Evolutionary conservation across 1,140 invertebrate species (phyloP), one percentile per base, ranked within the genome.

Genomic region (Oscheius sp.): DNA sequence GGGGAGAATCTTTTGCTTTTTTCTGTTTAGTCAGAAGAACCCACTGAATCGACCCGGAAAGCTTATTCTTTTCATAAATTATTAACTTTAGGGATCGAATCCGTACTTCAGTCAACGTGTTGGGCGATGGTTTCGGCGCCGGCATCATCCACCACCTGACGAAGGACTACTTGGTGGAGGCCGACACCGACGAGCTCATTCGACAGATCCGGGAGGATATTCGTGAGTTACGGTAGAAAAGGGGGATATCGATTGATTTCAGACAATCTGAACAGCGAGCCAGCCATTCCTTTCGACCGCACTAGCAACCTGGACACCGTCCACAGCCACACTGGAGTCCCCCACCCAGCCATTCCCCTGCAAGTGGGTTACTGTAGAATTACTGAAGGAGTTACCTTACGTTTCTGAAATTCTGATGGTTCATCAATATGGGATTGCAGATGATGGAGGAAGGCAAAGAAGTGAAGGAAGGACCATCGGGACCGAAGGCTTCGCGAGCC

Each of bases 91-190:
- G 94, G 71, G 94, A 96, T 86, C 91, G 94, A 75, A 94, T 97
- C 88, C 90, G 95, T 61, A 97, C 95, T 55, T 92, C 93, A 73
- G 93, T 96, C 73, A 98, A 98, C 85, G 94, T 98, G 15, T 89
- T 95, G 80, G 95, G 95, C 75, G 95, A 98, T 86, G 91, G 92
- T 49, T 87, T 95, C 45, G 95, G 94, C 45, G 93, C 94, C 42
- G 92, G 93, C 65, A 91, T 98, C 31, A 93, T 98, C 10, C 90
- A 94, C 81, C 89, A 93, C 79, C 88, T 95, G 63, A 94, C 92
- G 42, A 90, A 90, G 85, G 88, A 89, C 13, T 93, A 95, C 82
- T 87, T 93, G 38, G 87, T 88, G 31, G 86, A 87, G 45, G 74
- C 76, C 15, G 76, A 77, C 55, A 59, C 62, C 18, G 74, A 78